Percentiles rank a stretch among this genome's conserved stretches.
phyloP scores from a whole-genome alignment of 2,113 vertebrate genomes.

The Copsychus sechellarum region DNA sequence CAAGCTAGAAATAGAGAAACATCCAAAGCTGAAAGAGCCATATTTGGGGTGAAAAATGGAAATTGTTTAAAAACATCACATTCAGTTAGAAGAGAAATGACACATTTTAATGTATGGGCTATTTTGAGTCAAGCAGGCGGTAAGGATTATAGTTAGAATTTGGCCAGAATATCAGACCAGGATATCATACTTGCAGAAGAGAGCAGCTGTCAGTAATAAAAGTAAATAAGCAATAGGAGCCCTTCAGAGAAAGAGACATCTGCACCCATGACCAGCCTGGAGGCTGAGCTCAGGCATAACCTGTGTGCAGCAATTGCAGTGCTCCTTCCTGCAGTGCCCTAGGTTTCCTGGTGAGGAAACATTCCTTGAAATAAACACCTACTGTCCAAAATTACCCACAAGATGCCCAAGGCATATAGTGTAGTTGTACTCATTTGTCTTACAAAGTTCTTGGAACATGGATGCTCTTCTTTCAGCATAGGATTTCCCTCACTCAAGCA shows the following conservation, averaged over 20 bases:
- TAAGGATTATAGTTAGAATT: conserved; percentile 29
- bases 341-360: not conserved
- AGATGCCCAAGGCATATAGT: not conserved
- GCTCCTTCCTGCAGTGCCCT: not conserved
- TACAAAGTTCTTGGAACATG: not conserved
- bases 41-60: conserved; percentile 60
- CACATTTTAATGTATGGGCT: conserved; percentile 22
- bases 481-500: not conserved
- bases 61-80: conserved; percentile 41
- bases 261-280: not conserved
- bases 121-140: conserved; percentile 36
- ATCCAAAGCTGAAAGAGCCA: conserved; percentile 9
- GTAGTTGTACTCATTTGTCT: not conserved
- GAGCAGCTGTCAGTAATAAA: not conserved
- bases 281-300: not conserved
- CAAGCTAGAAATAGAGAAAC: conserved; percentile 55
- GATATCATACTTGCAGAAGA: not conserved
- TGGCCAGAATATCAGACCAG: not conserved
- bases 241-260: not conserved
- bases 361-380: not conserved
- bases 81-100: conserved; percentile 8
- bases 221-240: not conserved
- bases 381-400: not conserved
- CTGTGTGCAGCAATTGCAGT: not conserved
- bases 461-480: not conserved